Conservation (phyloP, 1,140 invertebrate species). For the Bombus huntii region DNA sequence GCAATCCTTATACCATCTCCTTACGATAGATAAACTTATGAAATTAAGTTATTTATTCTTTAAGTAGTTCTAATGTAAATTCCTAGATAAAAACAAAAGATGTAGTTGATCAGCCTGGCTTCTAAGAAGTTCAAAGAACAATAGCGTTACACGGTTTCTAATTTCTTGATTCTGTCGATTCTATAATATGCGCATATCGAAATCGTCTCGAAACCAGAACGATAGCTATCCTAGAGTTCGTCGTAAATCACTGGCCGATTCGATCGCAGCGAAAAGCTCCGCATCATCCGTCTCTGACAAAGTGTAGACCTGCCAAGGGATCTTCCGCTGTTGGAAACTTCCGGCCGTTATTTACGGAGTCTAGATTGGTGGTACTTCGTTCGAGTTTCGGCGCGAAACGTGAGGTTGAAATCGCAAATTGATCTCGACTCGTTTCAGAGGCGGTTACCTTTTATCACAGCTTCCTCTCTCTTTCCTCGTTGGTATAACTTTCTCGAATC, state of each 20-base stretch:
- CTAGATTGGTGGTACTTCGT: slow-evolving; percentile 70
- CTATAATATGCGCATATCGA: slow-evolving; percentile 54
- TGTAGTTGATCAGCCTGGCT: neutral
- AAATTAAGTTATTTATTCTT: neutral
- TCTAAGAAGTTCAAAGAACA: neutral
- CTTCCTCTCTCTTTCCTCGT: neutral
- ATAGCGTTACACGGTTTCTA: neutral
- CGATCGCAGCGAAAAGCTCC: slow-evolving; percentile 61
- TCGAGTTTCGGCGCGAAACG: slow-evolving; percentile 66
- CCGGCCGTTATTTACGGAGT: slow-evolving; percentile 72
- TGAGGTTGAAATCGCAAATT: slow-evolving; percentile 70
- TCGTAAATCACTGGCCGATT: slow-evolving; percentile 68
- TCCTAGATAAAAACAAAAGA: neutral
- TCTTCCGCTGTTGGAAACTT: slow-evolving; percentile 70
- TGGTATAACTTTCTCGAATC: slow-evolving; percentile 27
- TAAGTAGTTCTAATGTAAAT: neutral
- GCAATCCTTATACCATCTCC: no score
- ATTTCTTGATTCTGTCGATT: slow-evolving; percentile 21
- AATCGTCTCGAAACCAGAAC: slow-evolving; percentile 65
- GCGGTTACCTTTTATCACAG: slow-evolving; percentile 54
- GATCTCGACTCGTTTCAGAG: slow-evolving; percentile 61
- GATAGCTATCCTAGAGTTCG: slow-evolving; percentile 59
- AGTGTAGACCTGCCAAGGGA: slow-evolving; percentile 64
- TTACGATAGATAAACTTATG: neutral
- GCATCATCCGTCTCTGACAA: slow-evolving; percentile 70